Conservation (phyloP, 2,113 vertebrate genomes). For the Menidia beryllina region DNA sequence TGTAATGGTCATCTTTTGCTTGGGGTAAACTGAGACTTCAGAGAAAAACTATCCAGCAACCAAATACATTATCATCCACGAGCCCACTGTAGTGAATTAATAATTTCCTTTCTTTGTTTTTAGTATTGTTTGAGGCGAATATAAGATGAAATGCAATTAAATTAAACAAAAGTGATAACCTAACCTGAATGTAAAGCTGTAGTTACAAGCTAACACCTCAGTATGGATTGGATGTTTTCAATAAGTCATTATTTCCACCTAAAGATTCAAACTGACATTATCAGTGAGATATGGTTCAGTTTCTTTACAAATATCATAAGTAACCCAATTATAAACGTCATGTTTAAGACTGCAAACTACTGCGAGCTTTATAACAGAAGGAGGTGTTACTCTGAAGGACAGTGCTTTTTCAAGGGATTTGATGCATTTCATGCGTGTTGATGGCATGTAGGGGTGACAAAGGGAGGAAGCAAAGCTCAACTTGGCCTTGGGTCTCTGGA, state of each 20-base stretch:
- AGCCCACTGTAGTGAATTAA: conserved; percentile 19
- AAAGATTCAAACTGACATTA: no score
- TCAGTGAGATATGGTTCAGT: background rate
- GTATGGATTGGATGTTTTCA: background rate
- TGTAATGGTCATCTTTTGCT: conserved; percentile 12
- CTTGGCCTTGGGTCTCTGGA: conserved; percentile 80
- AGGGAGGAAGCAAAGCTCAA: conserved; percentile 58
- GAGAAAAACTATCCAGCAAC: conserved; percentile 9
- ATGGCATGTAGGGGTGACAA: conserved; percentile 67
- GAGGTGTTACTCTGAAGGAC: background rate
- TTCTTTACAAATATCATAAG: background rate
- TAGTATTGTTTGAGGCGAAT: conserved; percentile 33
- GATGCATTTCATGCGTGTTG: conserved; percentile 40
- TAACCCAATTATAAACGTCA: background rate
- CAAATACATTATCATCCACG: conserved; percentile 8
- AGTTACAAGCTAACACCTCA: background rate
- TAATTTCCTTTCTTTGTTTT: conserved; percentile 41
- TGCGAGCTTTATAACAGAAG: conserved; percentile 8
- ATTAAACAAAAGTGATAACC: conserved; percentile 45
- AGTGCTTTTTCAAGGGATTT: conserved; percentile 3
- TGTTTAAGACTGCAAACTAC: background rate
- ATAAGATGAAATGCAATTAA: conserved; percentile 10
- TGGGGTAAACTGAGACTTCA: conserved; percentile 6
- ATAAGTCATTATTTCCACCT: no score
- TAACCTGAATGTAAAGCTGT: conserved; percentile 27